Conservation (phyloP, 1,140 invertebrate genomes). For the Drosophila athabasca region DNA sequence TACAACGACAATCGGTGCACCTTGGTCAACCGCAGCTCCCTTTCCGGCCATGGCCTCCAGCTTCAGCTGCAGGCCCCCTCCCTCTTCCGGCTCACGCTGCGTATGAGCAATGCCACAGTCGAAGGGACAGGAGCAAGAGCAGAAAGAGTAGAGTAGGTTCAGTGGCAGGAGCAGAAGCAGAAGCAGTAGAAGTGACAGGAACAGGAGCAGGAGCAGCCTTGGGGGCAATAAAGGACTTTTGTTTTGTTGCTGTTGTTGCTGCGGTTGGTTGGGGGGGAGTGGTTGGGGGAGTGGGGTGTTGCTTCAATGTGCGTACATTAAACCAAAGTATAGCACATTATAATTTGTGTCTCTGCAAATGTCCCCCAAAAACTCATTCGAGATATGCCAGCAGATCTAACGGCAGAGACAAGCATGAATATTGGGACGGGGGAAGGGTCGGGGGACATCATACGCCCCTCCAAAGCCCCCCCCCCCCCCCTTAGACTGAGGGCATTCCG, state of each 20-base stretch:
- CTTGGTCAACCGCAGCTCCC: conserved; percentile 2
- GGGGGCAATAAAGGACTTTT: conserved; percentile 21
- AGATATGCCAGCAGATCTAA: conserved; percentile 27
- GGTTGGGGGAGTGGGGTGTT: not conserved
- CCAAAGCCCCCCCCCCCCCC: conserved; percentile 1
- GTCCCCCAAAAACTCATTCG: conserved; percentile 49
- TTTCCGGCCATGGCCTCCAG: conserved; percentile 2
- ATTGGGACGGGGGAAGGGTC: too few relatives aligned
- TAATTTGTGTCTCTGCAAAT: conserved; percentile 48
- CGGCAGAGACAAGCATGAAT: conserved; percentile 22
- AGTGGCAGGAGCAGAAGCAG: not conserved
- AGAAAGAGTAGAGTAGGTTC: not conserved
- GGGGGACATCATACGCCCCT: not conserved
- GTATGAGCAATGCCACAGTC: conserved; percentile 44
- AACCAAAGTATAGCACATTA: conserved; percentile 64
- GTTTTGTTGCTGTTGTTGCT: conserved; percentile 3
- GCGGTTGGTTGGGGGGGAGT: not conserved
- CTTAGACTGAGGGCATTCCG: too few relatives aligned
- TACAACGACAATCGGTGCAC: conserved; percentile 37
- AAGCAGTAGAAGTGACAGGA: too few relatives aligned
- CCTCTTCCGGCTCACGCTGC: conserved; percentile 22
- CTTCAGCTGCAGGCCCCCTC: too few relatives aligned
- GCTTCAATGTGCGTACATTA: conserved; percentile 53
- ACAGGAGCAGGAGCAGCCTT: conserved; percentile 4
- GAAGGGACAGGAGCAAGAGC: not conserved